A percentile compares a stretch with the other conserved stretches of the same genome.
Evolutionary conservation across 1,140 invertebrate species (phyloP).

Genomic region (Choristoneura fumiferana): DNA sequence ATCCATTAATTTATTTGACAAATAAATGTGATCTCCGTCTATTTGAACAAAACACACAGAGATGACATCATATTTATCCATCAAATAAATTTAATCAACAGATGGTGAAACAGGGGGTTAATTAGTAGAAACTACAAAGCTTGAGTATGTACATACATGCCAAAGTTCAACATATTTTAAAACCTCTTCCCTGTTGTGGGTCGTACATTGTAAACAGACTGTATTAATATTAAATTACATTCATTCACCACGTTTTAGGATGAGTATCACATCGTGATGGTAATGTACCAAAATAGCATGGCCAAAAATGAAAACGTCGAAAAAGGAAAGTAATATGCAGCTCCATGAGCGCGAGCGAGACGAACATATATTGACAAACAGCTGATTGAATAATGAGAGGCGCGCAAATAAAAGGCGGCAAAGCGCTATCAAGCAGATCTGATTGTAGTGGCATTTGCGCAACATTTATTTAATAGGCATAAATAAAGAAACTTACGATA

Average conservation of each 20-base stretch:
- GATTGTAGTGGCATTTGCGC: background rate
- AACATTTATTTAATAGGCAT: background rate
- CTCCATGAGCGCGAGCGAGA: slow-evolving; percentile 50
- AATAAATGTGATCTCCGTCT: too few relatives aligned
- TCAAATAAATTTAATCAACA: too few relatives aligned
- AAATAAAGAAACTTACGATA: slow-evolving; percentile 40
- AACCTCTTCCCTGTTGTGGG: too few relatives aligned
- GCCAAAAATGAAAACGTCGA: slow-evolving; percentile 71
- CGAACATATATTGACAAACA: slow-evolving; percentile 69
- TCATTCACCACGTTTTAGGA: slow-evolving; percentile 47
- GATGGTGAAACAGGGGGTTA: too few relatives aligned
- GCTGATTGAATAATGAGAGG: slow-evolving; percentile 52
- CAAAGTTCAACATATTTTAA: too few relatives aligned
- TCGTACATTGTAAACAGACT: too few relatives aligned
- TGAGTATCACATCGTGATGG: slow-evolving; percentile 72
- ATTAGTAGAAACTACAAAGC: too few relatives aligned
- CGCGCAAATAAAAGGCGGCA: slow-evolving; percentile 18
- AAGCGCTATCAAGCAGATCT: slow-evolving; percentile 5
- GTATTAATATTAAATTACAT: too few relatives aligned
- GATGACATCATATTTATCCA: too few relatives aligned
- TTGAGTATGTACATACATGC: too few relatives aligned
- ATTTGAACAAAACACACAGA: too few relatives aligned
- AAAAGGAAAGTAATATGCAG: slow-evolving; percentile 52
- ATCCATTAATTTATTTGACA: too few relatives aligned
- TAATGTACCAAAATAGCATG: slow-evolving; percentile 78